Evolutionary conservation across 2,888 invertebrate genomes (phyloP).

Genomic region (Drosophila aldrichi): DNA sequence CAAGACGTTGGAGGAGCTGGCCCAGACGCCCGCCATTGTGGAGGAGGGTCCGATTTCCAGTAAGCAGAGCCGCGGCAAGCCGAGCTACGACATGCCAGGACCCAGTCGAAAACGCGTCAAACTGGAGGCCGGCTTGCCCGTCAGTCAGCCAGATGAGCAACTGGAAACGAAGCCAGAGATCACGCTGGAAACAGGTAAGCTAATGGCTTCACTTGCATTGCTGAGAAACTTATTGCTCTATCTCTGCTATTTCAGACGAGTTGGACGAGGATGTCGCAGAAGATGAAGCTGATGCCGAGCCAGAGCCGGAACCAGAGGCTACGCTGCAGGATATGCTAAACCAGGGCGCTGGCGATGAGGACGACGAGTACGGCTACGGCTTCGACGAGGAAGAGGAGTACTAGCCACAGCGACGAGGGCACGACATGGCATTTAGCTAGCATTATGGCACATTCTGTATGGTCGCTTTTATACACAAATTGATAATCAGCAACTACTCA

Average conservation of each 20-base stretch:
- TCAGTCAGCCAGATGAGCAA: slow-evolving; percentile 63
- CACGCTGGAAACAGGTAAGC: slow-evolving; percentile 74
- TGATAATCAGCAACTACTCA: slow-evolving; percentile 38
- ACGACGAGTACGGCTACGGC: slow-evolving; percentile 89
- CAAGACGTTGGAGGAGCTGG: slow-evolving; percentile 44
- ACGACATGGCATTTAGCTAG: slow-evolving; percentile 21
- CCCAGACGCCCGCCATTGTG: slow-evolving; percentile 63
- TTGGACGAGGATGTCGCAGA: slow-evolving; percentile 74
- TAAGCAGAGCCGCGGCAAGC: slow-evolving; percentile 66
- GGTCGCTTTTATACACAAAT: slow-evolving; percentile 24
- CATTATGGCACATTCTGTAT: slow-evolving; percentile 15
- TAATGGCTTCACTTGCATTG: neutral
- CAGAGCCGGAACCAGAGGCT: slow-evolving; percentile 85
- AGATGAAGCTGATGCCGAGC: slow-evolving; percentile 74
- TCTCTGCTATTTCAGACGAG: slow-evolving; percentile 67
- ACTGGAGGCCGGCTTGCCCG: slow-evolving; percentile 77
- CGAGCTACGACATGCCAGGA: slow-evolving; percentile 74
- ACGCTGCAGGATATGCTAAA: slow-evolving; percentile 88
- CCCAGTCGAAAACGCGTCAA: slow-evolving; percentile 77
- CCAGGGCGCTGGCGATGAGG: slow-evolving; percentile 87
- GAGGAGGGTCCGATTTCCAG: slow-evolving; percentile 67
- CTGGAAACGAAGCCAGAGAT: slow-evolving; percentile 57
- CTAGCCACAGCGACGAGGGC: slow-evolving; percentile 27
- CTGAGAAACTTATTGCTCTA: neutral
- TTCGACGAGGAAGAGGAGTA: slow-evolving; percentile 90